Evolutionary conservation across 2,113 vertebrate genomes (phyloP).

Genomic region (Mixornis gularis): DNA sequence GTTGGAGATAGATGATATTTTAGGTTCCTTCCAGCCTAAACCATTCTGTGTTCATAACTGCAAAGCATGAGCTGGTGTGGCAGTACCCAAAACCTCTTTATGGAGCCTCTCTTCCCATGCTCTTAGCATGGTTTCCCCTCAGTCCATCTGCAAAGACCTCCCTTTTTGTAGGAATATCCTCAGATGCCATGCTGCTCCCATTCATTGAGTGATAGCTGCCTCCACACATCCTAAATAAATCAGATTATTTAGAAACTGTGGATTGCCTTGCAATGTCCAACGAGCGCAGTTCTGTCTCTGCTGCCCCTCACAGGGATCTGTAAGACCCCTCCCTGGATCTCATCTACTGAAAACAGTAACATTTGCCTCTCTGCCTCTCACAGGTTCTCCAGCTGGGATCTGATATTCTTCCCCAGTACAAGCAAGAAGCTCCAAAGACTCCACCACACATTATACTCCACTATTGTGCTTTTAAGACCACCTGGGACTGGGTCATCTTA

Average conservation of each 20-base stretch:
- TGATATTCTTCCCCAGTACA: slow-evolving; percentile 96
- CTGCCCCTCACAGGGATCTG: not conserved
- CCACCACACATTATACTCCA: slow-evolving; percentile 97
- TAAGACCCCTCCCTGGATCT: not conserved
- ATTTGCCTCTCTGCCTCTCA: not conserved
- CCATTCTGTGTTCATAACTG: not conserved
- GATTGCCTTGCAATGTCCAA: not conserved
- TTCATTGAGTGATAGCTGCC: not conserved
- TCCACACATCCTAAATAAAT: not conserved
- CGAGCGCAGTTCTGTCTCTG: not conserved
- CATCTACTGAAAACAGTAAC: not conserved
- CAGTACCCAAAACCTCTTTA: not conserved
- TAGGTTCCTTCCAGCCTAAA: not conserved
- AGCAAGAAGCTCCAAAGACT: slow-evolving; percentile 97
- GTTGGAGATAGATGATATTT: not conserved
- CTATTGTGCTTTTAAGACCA: slow-evolving; percentile 98
- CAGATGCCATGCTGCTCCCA: not conserved
- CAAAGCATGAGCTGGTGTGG: not conserved
- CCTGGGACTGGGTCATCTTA: slow-evolving; percentile 98
- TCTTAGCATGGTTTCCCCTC: not conserved
- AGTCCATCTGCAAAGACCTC: not conserved
- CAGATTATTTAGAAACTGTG: not conserved
- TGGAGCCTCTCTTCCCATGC: not conserved
- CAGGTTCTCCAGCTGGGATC: slow-evolving; percentile 95
- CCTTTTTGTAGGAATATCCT: not conserved